Percentiles rank a stretch among this genome's conserved stretches.
phyloP scores from a whole-genome alignment of 2,888 invertebrate genomes.

The Pristionchus mayeri region DNA sequence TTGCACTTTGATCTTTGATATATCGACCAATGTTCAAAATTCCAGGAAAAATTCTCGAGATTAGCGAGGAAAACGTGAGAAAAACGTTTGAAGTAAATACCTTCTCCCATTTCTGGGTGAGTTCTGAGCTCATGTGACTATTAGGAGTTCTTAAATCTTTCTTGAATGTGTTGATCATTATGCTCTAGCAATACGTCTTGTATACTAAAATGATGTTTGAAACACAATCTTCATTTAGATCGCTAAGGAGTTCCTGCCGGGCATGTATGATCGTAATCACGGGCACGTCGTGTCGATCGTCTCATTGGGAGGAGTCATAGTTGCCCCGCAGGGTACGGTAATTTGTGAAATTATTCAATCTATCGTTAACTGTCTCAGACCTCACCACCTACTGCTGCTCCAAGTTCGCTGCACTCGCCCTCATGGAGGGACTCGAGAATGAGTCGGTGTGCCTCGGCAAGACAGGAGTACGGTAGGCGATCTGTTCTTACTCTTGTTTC shows the following conservation, averaged over 20 bases:
- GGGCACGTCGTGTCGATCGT: conserved; percentile 41
- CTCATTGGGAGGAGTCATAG: neutral
- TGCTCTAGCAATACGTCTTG: neutral
- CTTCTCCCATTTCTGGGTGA: conserved; percentile 25
- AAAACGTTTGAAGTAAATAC: conserved; percentile 27
- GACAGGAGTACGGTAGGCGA: conserved; percentile 6
- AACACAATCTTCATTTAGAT: no score
- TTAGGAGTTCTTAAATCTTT: no score
- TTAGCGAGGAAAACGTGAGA: neutral
- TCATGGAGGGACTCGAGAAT: conserved; percentile 42
- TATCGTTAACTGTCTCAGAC: no score
- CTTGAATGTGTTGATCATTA: no score
- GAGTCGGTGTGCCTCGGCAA: conserved; percentile 35
- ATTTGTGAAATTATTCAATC: no score
- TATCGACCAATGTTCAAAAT: no score
- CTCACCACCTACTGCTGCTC: conserved; percentile 37
- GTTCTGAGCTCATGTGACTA: no score
- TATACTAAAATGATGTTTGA: no score
- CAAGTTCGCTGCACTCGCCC: conserved; percentile 38
- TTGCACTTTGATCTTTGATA: neutral
- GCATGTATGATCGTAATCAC: conserved; percentile 4
- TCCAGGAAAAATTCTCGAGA: neutral
- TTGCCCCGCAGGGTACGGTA: conserved; percentile 33
- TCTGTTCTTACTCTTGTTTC: neutral
- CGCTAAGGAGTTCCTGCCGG: conserved; percentile 31